A percentile compares a stretch with the other conserved stretches of the same genome.
phyloP scores from a whole-genome alignment of 1,140 invertebrate species.

The Camponotus floridanus region DNA sequence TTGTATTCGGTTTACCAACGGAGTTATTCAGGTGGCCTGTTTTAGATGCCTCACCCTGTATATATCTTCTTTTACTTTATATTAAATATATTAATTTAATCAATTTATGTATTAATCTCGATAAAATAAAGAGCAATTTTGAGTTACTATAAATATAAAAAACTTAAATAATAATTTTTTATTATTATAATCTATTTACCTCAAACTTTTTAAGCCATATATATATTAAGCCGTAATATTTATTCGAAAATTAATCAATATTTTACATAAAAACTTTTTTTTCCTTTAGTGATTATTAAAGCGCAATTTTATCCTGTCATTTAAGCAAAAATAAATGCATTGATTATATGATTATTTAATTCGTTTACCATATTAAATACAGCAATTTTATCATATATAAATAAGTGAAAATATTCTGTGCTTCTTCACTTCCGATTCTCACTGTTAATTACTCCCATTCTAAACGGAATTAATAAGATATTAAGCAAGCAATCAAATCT shows the following conservation, averaged over 20 bases:
- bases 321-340: constrained; percentile 4
- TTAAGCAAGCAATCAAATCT: neutral
- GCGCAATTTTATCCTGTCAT: neutral
- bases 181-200: too few relatives aligned
- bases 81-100: too few relatives aligned
- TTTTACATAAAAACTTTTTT: neutral
- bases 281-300: neutral
- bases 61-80: too few relatives aligned
- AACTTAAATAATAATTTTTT: too few relatives aligned
- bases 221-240: neutral
- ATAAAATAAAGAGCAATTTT: too few relatives aligned
- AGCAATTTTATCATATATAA: neutral
- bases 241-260: neutral
- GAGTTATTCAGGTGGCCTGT: too few relatives aligned
- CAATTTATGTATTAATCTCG: too few relatives aligned
- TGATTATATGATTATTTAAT: neutral
- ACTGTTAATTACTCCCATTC: neutral
- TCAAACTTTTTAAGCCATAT: too few relatives aligned
- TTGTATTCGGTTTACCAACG: too few relatives aligned
- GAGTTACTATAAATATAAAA: too few relatives aligned
- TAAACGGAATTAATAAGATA: neutral
- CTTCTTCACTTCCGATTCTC: neutral
- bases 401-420: neutral
- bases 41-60: too few relatives aligned
- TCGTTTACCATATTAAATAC: neutral